These are phyloP conservation scores for Alethe castanea DNA, from an alignment of 2,113 vertebrate species.

Conservation along the genomic window DNA sequence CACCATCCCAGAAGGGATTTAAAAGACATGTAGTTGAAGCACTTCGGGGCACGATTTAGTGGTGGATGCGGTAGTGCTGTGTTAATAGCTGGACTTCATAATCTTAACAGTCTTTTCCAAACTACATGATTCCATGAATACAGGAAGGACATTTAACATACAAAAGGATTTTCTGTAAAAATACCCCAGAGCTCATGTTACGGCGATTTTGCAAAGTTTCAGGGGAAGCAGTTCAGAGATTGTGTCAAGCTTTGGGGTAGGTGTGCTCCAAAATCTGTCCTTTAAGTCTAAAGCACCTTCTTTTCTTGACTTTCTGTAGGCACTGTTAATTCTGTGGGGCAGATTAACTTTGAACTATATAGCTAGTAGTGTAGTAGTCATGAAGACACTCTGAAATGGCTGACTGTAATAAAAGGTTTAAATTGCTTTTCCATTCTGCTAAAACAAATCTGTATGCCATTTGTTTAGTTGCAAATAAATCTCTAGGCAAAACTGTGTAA, in stretches of 20 bases:
- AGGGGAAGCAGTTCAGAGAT: not conserved
- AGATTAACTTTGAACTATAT: not conserved
- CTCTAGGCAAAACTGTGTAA: not conserved
- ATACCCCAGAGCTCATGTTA: not conserved
- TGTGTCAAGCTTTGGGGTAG: not conserved
- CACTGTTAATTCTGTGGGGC: not conserved
- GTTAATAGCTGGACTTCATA: not conserved
- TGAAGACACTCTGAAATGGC: not conserved
- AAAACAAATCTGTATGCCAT: not conserved
- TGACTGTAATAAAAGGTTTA: not conserved
- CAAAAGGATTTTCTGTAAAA: not conserved
- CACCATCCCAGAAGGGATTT: not conserved
- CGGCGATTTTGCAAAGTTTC: not conserved
- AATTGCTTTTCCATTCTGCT: not conserved
- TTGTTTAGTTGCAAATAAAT: slow-evolving; percentile 43
- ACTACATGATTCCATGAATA: not conserved
- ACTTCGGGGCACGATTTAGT: not conserved
- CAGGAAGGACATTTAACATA: not conserved
- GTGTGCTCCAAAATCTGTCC: not conserved
- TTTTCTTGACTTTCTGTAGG: not conserved
- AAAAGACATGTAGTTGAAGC: not conserved
- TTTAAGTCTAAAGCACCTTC: not conserved
- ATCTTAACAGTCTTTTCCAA: not conserved
- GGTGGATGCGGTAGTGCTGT: not conserved
- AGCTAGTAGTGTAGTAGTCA: not conserved